phyloP scores from a whole-genome alignment of 2,888 invertebrate species.

The Agrotis ipsilon region DNA sequence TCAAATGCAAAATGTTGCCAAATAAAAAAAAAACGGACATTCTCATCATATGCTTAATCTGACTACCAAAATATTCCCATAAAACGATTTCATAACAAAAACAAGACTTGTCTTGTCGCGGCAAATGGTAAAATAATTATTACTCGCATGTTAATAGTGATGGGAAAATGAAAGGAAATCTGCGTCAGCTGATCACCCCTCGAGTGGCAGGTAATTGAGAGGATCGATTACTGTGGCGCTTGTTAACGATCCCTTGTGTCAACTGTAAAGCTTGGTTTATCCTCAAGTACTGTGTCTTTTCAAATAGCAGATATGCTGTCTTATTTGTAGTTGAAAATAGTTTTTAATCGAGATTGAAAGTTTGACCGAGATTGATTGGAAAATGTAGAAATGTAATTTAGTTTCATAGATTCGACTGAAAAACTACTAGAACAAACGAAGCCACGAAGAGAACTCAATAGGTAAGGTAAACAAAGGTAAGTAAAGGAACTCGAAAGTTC shows the following conservation, averaged over 20 bases:
- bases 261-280: slow-evolving; percentile 9
- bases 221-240: slow-evolving; percentile 30
- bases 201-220: slow-evolving; percentile 14
- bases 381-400: too few relatives aligned
- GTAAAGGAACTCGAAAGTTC: too few relatives aligned
- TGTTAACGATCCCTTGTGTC: slow-evolving; percentile 19
- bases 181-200: slow-evolving; percentile 23
- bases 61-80: too few relatives aligned
- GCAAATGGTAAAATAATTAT: background rate
- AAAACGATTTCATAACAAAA: too few relatives aligned
- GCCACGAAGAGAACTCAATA: too few relatives aligned
- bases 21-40: too few relatives aligned
- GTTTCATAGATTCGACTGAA: too few relatives aligned
- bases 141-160: background rate
- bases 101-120: background rate
- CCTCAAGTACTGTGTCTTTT: background rate
- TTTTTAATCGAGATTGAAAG: background rate
- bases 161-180: slow-evolving; percentile 15
- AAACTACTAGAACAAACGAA: too few relatives aligned
- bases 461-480: too few relatives aligned
- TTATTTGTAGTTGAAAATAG: background rate
- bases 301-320: too few relatives aligned
- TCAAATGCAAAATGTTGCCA: too few relatives aligned
- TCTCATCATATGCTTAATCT: too few relatives aligned
- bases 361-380: background rate